phyloP scores from a whole-genome alignment of 2,797 vertebrate species.

The Hephaestus fuliginosus region DNA sequence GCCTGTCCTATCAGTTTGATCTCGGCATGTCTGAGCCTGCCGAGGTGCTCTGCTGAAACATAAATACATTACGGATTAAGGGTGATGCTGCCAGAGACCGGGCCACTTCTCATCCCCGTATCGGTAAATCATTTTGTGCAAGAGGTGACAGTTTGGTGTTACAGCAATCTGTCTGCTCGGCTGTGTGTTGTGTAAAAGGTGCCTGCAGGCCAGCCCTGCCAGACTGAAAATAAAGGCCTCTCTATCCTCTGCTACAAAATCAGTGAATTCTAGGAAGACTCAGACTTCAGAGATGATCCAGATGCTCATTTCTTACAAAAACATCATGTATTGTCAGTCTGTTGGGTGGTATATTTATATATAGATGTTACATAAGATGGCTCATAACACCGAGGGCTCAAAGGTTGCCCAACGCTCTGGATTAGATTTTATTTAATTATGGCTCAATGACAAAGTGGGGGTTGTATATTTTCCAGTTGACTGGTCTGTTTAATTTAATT shows the following conservation, averaged over 20 bases:
- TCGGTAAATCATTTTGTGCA: constrained; percentile 37
- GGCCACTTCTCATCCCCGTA: constrained; percentile 31
- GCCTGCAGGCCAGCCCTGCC: background rate
- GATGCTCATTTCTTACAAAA: background rate
- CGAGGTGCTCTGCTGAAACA: constrained; percentile 25
- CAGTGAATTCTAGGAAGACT: background rate
- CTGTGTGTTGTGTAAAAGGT: constrained; percentile 20
- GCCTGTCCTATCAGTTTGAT: constrained; percentile 15
- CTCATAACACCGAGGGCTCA: constrained; percentile 5
- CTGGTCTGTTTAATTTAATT: constrained; percentile 5
- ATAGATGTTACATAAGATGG: constrained; percentile 2
- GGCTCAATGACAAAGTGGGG: background rate
- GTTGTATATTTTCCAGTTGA: constrained; percentile 20
- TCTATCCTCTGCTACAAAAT: background rate
- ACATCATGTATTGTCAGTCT: background rate
- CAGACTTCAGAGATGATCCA: background rate
- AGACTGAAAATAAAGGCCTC: background rate
- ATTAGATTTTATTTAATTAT: constrained; percentile 18
- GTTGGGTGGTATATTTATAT: background rate
- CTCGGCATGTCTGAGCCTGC: constrained; percentile 23
- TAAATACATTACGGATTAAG: constrained; percentile 64
- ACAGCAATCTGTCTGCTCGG: background rate
- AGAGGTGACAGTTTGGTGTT: constrained; percentile 27
- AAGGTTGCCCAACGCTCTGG: constrained; percentile 7
- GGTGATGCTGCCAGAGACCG: constrained; percentile 1